Percentiles rank a stretch among this genome's conserved stretches.
These are phyloP conservation scores for Paracyclopina nana DNA, from an alignment of 1,140 invertebrate species.

Conservation along the genomic window DNA sequence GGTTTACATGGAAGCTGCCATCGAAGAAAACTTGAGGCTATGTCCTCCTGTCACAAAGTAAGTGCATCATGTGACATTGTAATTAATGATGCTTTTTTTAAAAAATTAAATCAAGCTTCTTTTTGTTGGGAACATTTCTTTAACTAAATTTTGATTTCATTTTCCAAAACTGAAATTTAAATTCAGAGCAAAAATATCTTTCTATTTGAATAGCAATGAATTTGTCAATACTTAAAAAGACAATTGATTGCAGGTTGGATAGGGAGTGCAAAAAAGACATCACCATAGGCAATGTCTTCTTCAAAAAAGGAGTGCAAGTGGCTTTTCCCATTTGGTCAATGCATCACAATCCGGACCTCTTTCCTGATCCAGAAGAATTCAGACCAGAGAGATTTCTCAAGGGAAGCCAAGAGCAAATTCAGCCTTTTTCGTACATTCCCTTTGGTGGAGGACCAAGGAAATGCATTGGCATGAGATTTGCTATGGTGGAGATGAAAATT, in stretches of 20 bases:
- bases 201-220: too few species aligned
- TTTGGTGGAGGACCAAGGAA: slow-evolving; percentile 49
- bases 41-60: not conserved
- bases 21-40: not conserved
- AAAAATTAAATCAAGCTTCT: too few species aligned
- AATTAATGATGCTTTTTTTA: too few species aligned
- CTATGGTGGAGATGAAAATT: slow-evolving; percentile 66
- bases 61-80: not conserved
- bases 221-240: too few species aligned
- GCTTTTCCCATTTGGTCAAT: slow-evolving; percentile 39
- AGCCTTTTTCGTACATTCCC: slow-evolving; percentile 41
- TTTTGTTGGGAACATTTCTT: too few species aligned
- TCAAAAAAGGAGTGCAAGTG: slow-evolving; percentile 24
- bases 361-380: slow-evolving; percentile 60
- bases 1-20: not conserved
- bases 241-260: too few species aligned
- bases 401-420: slow-evolving; percentile 33
- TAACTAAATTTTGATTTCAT: too few species aligned
- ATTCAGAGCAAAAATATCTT: too few species aligned
- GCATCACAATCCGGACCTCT: slow-evolving; percentile 53
- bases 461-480: slow-evolving; percentile 51
- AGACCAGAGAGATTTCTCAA: slow-evolving; percentile 78
- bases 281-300: too few species aligned
- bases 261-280: too few species aligned
- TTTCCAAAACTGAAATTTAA: too few species aligned